Conservation (phyloP, 1,140 invertebrate genomes). For the Riptortus pedestris region DNA sequence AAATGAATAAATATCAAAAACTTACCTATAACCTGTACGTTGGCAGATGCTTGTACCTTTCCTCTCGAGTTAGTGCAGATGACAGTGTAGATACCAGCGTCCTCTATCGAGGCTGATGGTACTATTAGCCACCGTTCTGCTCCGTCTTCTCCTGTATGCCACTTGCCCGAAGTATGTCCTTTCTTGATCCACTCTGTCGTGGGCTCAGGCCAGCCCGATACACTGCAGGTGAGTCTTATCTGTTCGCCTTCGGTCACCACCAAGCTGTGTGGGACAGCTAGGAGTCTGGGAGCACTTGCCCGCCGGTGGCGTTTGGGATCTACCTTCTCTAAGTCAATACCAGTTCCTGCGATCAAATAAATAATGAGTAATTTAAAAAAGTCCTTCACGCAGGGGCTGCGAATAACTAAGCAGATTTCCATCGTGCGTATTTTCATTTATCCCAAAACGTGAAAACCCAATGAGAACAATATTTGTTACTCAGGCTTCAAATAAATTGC, state of each 20-base stretch:
- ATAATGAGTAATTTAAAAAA: not conserved
- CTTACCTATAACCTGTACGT: conserved; percentile 65
- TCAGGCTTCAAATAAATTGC: too few species aligned
- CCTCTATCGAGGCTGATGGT: conserved; percentile 58
- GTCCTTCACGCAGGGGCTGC: too few species aligned
- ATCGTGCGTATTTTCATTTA: too few species aligned
- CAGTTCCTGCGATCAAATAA: conserved; percentile 28
- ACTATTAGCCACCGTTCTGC: conserved; percentile 68
- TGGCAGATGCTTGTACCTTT: conserved; percentile 63
- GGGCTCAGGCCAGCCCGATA: conserved; percentile 62
- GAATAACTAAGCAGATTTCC: too few species aligned
- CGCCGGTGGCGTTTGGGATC: not conserved
- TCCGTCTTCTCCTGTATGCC: conserved; percentile 58
- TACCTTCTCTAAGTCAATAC: not conserved
- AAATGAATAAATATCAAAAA: too few species aligned
- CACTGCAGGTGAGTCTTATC: conserved; percentile 58
- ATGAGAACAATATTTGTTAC: too few species aligned
- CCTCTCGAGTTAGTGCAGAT: conserved; percentile 73
- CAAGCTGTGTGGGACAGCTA: conserved; percentile 74
- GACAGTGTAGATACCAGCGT: conserved; percentile 70
- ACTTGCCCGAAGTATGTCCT: conserved; percentile 49
- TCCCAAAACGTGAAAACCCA: too few species aligned
- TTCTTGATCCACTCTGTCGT: conserved; percentile 75
- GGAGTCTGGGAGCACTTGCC: conserved; percentile 59
- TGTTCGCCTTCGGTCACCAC: conserved; percentile 73